Percentiles rank a stretch among this genome's conserved stretches.
Evolutionary conservation across 2,888 invertebrate species (phyloP).

Genomic region (Caenorhabditis parvicauda): DNA sequence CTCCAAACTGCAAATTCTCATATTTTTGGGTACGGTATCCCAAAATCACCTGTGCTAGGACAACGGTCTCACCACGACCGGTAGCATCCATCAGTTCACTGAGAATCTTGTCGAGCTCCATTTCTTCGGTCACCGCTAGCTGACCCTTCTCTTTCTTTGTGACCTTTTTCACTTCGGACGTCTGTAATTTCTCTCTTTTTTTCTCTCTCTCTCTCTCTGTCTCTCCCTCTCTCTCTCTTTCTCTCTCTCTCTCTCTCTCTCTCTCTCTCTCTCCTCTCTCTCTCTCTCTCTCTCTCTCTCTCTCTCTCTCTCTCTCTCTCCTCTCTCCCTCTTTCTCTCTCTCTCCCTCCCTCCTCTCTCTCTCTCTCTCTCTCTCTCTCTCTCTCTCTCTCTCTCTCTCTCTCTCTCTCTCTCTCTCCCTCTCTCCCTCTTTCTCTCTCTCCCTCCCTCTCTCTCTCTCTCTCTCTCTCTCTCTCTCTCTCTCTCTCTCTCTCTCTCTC

Average conservation of each 20-base stretch:
- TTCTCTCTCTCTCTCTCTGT: constrained; percentile 2
- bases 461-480: constrained; percentile 6
- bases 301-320: neutral
- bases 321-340: constrained; percentile 15
- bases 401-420: constrained; percentile 7
- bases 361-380: constrained; percentile 1
- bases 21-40: too few relatives aligned
- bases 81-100: constrained; percentile 23
- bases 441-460: neutral
- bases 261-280: neutral
- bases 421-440: constrained; percentile 1
- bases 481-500: constrained; percentile 9
- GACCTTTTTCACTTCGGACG: constrained; percentile 4
- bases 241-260: neutral
- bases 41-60: too few relatives aligned
- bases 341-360: neutral
- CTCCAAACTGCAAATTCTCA: neutral
- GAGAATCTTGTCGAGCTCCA: constrained; percentile 17
- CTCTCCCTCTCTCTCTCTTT: constrained; percentile 3
- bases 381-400: constrained; percentile 2
- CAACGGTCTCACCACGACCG: too few relatives aligned
- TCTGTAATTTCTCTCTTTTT: constrained; percentile 10
- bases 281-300: neutral
- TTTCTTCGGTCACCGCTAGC: constrained; percentile 17
- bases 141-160: constrained; percentile 9